Conservation (phyloP, 1,140 invertebrate genomes). For the Atopsyche davidsoni region DNA sequence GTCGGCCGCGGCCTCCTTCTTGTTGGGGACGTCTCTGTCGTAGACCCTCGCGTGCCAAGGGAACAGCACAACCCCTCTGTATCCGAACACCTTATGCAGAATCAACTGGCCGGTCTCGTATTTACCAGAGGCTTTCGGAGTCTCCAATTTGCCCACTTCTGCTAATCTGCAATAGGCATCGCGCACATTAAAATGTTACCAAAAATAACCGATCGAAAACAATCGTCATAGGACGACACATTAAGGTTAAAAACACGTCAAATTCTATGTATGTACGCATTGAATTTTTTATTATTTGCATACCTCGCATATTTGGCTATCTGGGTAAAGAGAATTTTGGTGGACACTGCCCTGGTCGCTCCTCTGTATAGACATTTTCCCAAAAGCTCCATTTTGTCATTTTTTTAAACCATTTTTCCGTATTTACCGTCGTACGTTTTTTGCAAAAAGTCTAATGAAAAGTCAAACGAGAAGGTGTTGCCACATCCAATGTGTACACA, state of each 20-base stretch:
- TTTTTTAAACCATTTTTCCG: slow-evolving; percentile 19
- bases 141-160: slow-evolving; percentile 60
- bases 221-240: too few relatives aligned
- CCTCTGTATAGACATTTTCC: slow-evolving; percentile 21
- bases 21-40: slow-evolving; percentile 75
- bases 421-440: slow-evolving; percentile 6
- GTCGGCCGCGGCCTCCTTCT: slow-evolving; percentile 37
- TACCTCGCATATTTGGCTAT: slow-evolving; percentile 18
- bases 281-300: too few relatives aligned
- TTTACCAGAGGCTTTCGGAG: slow-evolving; percentile 78
- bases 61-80: slow-evolving; percentile 90
- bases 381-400: slow-evolving; percentile 23
- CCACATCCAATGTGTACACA: too few relatives aligned
- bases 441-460: too few relatives aligned
- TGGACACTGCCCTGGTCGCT: slow-evolving; percentile 6
- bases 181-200: not conserved
- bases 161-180: slow-evolving; percentile 45
- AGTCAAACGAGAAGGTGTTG: too few relatives aligned
- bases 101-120: slow-evolving; percentile 95
- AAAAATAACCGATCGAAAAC: not conserved
- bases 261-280: too few relatives aligned
- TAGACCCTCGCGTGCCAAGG: slow-evolving; percentile 93
- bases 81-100: slow-evolving; percentile 91
- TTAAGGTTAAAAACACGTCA: too few relatives aligned
- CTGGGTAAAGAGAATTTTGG: slow-evolving; percentile 19